phyloP scores from a whole-genome alignment of 2,113 vertebrate species.

The Chaenocephalus aceratus region DNA sequence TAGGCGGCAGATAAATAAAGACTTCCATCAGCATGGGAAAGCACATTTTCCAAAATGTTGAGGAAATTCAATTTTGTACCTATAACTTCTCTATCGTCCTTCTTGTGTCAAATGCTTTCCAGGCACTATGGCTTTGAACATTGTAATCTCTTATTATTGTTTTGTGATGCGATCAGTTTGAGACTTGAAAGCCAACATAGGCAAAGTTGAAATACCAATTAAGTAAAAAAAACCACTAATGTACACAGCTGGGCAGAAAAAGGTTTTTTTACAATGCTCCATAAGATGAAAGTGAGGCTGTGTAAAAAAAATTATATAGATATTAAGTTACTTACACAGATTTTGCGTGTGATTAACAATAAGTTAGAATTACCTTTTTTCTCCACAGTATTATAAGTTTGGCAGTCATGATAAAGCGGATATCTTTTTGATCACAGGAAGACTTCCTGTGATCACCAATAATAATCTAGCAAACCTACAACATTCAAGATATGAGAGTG shows the following conservation, averaged over 20 bases:
- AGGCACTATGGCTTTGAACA: background rate
- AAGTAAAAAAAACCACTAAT: background rate
- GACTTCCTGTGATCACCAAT: background rate
- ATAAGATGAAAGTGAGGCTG: background rate
- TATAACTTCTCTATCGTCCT: background rate
- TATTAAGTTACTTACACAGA: too few relatives aligned
- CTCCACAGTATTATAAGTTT: background rate
- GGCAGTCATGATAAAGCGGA: background rate
- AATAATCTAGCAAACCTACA: background rate
- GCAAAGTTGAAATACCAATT: too few relatives aligned
- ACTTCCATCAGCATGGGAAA: slow-evolving; percentile 10
- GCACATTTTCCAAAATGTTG: background rate
- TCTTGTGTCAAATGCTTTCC: background rate
- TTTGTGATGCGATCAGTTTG: background rate
- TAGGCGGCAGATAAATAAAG: slow-evolving; percentile 33
- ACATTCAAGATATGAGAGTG: background rate
- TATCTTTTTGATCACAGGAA: background rate
- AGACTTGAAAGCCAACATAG: background rate
- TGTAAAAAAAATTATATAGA: background rate
- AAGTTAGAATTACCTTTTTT: background rate
- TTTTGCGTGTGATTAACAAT: background rate
- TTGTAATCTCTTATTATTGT: background rate
- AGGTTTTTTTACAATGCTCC: background rate
- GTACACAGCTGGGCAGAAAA: background rate
- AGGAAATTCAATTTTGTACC: background rate